Base-by-base conservation (phyloP, 2,113 vertebrate species). In the Hipposideros armiger region DNA sequence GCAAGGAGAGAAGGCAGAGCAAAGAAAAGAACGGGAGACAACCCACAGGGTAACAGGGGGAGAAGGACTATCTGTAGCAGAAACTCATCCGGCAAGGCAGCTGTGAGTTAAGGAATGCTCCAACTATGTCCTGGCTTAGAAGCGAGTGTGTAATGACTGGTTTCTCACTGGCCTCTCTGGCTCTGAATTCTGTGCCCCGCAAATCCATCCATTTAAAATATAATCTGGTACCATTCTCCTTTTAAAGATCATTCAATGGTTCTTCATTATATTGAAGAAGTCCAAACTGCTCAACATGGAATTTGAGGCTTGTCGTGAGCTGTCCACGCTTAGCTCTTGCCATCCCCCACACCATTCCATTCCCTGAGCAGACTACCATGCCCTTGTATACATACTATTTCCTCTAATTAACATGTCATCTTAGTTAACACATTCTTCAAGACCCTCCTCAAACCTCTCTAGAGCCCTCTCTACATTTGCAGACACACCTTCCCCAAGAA, bases 61-160 rank as follows among this genome's bases (percentile, higher is more conserved):
- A 9, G 50, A 80, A 50, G 16, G 9, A 36, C 0, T 3, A 28
- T 9, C 10, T 4, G 9, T 1, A 32, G 73, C 32, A n/a, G 45
- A 73, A 36, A 24, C 20, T 14, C 32, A 17, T 5, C 32, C 11
- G n/a, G 32, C 19, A 16, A 36, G 4, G 30, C 64, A 52, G n/a
- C 24, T 26, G 4, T 69, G 26, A 67, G 45, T 36, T 32, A 16
- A 74, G 30, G 11, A 42, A 45, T 1, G 26, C 10, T 7, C 22
- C 32, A n/a, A 2, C n/a, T 64, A 20, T 7, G 60, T 9, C 40
- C 15, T 14, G 84, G 17, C 45, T 40, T 28, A 47, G 42, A 69
- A 26, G 36, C 13, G 30, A 90, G 13, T 1, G 4, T 16, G 47
- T 10, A 52, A 4, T 10, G 5, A n/a, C 20, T 0, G 11, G 4